These are phyloP conservation scores for Rhinogobius similis DNA, from an alignment of 2,113 vertebrate species.

Conservation along the genomic window DNA sequence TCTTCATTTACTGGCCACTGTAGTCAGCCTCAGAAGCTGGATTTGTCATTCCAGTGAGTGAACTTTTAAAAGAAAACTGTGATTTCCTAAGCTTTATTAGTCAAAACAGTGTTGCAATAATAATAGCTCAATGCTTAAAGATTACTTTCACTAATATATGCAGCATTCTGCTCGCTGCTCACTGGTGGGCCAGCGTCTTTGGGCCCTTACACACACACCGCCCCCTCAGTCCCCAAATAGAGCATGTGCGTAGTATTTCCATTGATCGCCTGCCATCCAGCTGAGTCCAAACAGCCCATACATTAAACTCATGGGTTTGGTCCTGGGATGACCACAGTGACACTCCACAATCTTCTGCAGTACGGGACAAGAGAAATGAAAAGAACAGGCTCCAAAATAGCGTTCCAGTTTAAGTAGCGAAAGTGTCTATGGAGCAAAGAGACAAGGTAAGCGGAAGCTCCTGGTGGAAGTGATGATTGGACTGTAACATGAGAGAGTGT, in stretches of 20 bases:
- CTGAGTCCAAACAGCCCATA: conserved; percentile 21
- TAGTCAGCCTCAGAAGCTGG: not conserved
- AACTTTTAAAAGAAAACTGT: too few species aligned
- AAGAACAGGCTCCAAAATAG: conserved; percentile 19
- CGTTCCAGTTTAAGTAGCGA: conserved; percentile 15
- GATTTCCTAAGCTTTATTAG: not conserved
- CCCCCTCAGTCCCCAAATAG: conserved; percentile 48
- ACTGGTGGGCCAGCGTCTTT: conserved; percentile 35
- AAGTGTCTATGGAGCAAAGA: conserved; percentile 48
- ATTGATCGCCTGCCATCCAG: conserved; percentile 47
- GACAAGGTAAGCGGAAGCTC: conserved; percentile 56
- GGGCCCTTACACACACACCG: conserved; percentile 45
- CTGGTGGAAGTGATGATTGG: conserved; percentile 68
- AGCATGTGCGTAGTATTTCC: conserved; percentile 37
- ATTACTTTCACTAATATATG: conserved; percentile 20
- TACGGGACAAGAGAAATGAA: conserved; percentile 38
- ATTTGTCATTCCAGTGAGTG: not conserved
- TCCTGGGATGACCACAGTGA: conserved; percentile 13
- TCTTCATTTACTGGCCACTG: not conserved
- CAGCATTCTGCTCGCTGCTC: conserved; percentile 27
- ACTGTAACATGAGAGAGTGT: conserved; percentile 69
- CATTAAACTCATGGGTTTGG: conserved; percentile 14
- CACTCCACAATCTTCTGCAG: conserved; percentile 16
- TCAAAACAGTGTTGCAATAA: too few species aligned
- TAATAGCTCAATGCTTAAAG: not conserved